Evolutionary conservation across 2,797 vertebrate genomes (phyloP), one percentile per base, ranked within the genome.

Genomic region (Sitta carolinensis): DNA sequence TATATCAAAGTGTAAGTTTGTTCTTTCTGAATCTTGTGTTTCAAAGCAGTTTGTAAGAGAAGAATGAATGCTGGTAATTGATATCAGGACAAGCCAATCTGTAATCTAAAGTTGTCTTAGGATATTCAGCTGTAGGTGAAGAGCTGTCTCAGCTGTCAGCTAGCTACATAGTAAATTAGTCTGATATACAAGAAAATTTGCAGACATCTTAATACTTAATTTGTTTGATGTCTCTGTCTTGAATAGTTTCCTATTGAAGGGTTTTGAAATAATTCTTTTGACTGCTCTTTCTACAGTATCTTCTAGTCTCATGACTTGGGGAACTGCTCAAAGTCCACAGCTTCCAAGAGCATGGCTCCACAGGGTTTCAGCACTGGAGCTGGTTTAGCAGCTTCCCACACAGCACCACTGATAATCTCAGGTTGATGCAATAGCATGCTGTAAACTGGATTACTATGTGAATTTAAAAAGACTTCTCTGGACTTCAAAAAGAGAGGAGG

Each of bases 11-110:
- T 55, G 32, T 69, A 62, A 84, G 81, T 84, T 89, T 79, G 62
- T 86, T 92, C 58, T 75, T 78, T 92, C 59, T 88, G 69, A 77
- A 86, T 82, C 70, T 73, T 34, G 29, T 1, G 38, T 83, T 73
- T 77, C 66, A 87, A 76, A 78, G 62, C 48, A 64, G 9, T 93
- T 77, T 84, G 23, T 72, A 25, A 66, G 40, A 57, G 66, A 40
- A 52, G 32, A 64, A 32, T 3, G 15, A 80, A 38, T 42, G 62
- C 45, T 77, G 34, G 20, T 54, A 25, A 48, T 80, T 63, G 29
- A 29, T 93, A 76, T 58, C 58, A 34, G 25, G 22, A 43, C 68
- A 68, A 73, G 16, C 27, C n/a, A 30, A 13, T 82, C 66, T 84
- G 9, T 77, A 45, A 64, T 74, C 23, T 63, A 4, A 75, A 77